phyloP scores from a whole-genome alignment of 2,888 invertebrate species.

The Scaptomyza tumidula region DNA sequence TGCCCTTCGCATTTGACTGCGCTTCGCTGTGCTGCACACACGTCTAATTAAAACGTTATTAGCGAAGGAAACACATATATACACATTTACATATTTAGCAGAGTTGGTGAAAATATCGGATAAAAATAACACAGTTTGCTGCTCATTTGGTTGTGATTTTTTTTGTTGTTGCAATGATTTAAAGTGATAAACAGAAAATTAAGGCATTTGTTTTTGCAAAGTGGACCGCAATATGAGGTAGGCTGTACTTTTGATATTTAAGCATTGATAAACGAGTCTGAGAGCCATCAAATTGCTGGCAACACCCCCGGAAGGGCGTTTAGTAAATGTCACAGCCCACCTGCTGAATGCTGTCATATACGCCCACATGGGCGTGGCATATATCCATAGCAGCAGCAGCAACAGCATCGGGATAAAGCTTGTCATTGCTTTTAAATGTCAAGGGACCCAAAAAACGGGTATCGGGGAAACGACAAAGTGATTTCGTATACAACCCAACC shows the following conservation, averaged over 20 bases:
- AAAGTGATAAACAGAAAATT: constrained; percentile 1
- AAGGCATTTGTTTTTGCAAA: not conserved
- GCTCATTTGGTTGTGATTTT: constrained; percentile 1
- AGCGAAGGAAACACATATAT: constrained; percentile 1
- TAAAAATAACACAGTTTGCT: constrained; percentile 1
- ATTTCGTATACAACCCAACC: constrained; percentile 8
- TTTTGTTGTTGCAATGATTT: constrained; percentile 4
- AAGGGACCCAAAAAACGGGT: constrained; percentile 14
- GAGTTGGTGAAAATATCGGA: constrained; percentile 18
- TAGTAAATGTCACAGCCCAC: constrained; percentile 67
- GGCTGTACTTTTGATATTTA: constrained; percentile 40
- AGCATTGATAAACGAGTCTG: constrained; percentile 19
- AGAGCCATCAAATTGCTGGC: constrained; percentile 22
- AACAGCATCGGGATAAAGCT: constrained; percentile 56
- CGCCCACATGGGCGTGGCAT: constrained; percentile 59
- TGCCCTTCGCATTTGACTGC: constrained; percentile 56
- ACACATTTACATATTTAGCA: constrained; percentile 24
- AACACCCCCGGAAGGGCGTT: constrained; percentile 42
- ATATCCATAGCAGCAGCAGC: constrained; percentile 12
- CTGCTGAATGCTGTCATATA: constrained; percentile 70
- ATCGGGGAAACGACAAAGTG: constrained; percentile 24
- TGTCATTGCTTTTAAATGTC: constrained; percentile 76
- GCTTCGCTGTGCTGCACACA: constrained; percentile 53
- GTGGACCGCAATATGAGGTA: constrained; percentile 11
- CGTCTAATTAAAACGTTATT: constrained; percentile 41